Conservation (phyloP, 2,888 invertebrate genomes). For the Aleiodes alternator region DNA sequence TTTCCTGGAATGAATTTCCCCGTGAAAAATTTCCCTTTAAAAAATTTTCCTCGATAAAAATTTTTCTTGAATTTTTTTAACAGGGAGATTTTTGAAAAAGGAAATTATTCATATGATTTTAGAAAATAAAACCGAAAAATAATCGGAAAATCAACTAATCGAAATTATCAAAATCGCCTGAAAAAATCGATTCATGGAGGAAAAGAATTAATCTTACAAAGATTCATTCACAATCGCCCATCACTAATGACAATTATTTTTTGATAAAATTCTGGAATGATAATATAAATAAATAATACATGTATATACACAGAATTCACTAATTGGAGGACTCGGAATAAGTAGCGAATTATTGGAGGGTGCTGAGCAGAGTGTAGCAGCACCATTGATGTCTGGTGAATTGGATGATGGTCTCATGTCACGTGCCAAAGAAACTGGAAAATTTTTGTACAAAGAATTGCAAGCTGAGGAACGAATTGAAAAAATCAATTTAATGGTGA, state of each 20-base stretch:
- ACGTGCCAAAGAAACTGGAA: slow-evolving; percentile 91
- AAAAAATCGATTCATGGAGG: no score
- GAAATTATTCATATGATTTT: no score
- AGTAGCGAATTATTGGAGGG: slow-evolving; percentile 73
- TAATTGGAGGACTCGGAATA: slow-evolving; percentile 73
- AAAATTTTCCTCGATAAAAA: no score
- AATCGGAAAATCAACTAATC: no score
- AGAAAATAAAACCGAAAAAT: no score
- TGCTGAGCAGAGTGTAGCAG: slow-evolving; percentile 71
- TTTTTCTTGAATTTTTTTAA: no score
- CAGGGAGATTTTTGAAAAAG: no score
- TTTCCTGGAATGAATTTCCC: no score
- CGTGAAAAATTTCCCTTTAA: no score
- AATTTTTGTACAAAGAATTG: slow-evolving; percentile 85
- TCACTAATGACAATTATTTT: neutral
- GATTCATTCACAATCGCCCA: no score
- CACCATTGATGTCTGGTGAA: slow-evolving; percentile 73
- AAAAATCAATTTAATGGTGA: slow-evolving; percentile 92
- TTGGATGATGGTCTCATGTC: slow-evolving; percentile 90
- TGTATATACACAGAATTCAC: slow-evolving; percentile 68
- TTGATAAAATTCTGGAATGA: neutral
- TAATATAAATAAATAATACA: slow-evolving; percentile 31
- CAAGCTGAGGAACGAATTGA: slow-evolving; percentile 82
- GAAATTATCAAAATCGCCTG: no score
- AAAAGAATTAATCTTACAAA: no score